A percentile compares a stretch with the other conserved stretches of the same genome.
These are phyloP conservation scores for Galleria mellonella DNA, from an alignment of 1,140 invertebrate genomes.

Conservation along the genomic window DNA sequence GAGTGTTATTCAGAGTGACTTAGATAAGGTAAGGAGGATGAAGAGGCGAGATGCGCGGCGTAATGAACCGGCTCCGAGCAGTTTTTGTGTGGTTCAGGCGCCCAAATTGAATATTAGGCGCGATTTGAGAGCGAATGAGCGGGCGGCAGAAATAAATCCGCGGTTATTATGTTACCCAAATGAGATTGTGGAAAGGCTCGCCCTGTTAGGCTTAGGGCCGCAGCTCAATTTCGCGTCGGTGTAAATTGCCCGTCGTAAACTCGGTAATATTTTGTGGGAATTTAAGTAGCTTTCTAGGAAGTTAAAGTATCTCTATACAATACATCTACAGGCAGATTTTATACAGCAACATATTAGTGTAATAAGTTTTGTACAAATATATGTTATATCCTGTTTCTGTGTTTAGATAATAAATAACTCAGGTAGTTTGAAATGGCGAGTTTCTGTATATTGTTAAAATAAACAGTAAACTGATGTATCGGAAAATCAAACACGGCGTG, in stretches of 20 bases:
- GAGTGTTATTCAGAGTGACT: constrained; percentile 62
- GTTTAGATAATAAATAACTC: background rate
- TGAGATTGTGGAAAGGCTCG: constrained; percentile 57
- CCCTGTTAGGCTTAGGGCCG: constrained; percentile 40
- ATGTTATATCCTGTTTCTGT: no score
- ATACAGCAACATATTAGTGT: no score
- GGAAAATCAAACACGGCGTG: constrained; percentile 33
- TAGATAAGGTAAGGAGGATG: constrained; percentile 71
- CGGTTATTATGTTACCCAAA: constrained; percentile 68
- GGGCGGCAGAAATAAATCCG: constrained; percentile 63
- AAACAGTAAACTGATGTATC: constrained; percentile 32
- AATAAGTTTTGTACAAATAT: no score
- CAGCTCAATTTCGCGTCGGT: constrained; percentile 55
- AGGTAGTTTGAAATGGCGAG: background rate
- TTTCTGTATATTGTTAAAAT: constrained; percentile 21
- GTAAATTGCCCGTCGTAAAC: constrained; percentile 51
- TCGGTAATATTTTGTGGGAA: constrained; percentile 38
- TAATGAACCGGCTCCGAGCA: constrained; percentile 68
- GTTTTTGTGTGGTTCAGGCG: constrained; percentile 68
- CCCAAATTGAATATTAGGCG: constrained; percentile 72
- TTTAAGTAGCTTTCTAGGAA: constrained; percentile 32
- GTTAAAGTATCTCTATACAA: constrained; percentile 3
- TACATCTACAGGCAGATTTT: no score
- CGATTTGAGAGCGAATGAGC: constrained; percentile 65
- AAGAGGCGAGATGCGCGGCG: constrained; percentile 65